Percentiles rank a stretch among this genome's conserved stretches.
phyloP scores from a whole-genome alignment of 2,113 vertebrate species.

The Alligator sinensis region DNA sequence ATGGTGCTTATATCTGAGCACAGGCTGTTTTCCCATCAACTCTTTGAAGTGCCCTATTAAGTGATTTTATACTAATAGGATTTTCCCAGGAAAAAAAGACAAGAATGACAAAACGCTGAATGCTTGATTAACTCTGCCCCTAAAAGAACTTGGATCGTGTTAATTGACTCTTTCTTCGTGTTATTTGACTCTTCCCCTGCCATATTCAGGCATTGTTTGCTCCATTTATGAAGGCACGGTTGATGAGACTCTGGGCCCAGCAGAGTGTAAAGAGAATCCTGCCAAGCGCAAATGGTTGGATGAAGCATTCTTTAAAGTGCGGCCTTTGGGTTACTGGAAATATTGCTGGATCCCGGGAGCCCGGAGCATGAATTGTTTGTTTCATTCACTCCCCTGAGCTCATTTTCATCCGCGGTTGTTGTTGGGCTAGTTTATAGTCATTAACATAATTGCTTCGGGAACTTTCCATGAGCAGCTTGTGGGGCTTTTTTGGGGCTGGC shows the following conservation, averaged over 20 bases:
- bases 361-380: constrained; percentile 36
- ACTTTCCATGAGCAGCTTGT: constrained; percentile 42
- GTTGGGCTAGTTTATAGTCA: constrained; percentile 43
- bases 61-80: constrained; percentile 74
- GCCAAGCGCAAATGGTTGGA: constrained; percentile 31
- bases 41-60: constrained; percentile 76
- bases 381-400: constrained; percentile 61
- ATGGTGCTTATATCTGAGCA: constrained; percentile 14
- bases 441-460: constrained; percentile 71
- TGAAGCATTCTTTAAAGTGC: constrained; percentile 41
- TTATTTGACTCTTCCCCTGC: constrained; percentile 65
- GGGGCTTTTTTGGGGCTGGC: constrained; percentile 38
- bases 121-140: constrained; percentile 73
- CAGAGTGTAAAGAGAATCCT: constrained; percentile 69
- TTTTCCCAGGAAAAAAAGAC: constrained; percentile 73
- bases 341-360: constrained; percentile 37
- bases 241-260: constrained; percentile 66
- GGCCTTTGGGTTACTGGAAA: constrained; percentile 58
- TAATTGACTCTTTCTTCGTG: constrained; percentile 58
- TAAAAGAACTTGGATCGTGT: constrained; percentile 61
- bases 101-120: constrained; percentile 66
- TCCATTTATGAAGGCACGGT: constrained; percentile 70
- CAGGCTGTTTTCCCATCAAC: constrained; percentile 62
- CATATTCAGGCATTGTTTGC: constrained; percentile 66
- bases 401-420: constrained; percentile 60